Base-by-base conservation (phyloP, 2,113 vertebrate species). In the Pionites leucogaster region DNA sequence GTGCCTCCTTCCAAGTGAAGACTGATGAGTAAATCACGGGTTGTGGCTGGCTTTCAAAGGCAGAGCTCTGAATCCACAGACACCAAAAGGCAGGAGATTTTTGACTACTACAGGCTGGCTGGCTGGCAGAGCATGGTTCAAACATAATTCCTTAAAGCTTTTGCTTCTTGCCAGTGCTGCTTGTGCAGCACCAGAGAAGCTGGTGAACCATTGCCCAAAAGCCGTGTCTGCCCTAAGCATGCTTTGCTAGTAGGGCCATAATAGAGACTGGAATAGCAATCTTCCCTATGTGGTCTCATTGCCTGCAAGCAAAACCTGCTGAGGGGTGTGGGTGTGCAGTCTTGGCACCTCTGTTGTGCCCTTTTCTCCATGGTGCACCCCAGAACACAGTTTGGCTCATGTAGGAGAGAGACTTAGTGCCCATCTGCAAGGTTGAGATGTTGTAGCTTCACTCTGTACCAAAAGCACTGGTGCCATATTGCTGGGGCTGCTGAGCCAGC, bases 201-300 rank as follows among this genome's bases (percentile, higher is more conserved):
- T 82, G 79, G 27, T 64, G 49, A 83, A 10, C 46, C 17, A 1
- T 29, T 77, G 59, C 31, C 35, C 53, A 53, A 39, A 69, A 77
- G 53, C 60, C 47, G 10, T 0, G 0, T n/a, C 17, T 82, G 67
- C 19, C 23, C 39, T 41, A 13, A 80, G 42, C 72, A 15, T 0
- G 1, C 20, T 68, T 9, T 28, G 46, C 71, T 57, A 13, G 4
- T 15, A 10, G 1, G 1, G 46, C n/a, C 5, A 0, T 5, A 31
- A 35, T 27, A 50, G 37, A 53, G 72, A 12, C n/a, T 64, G 47
- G 13, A 72, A 25, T 14, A 41, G 13, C 23, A 69, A 37, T 13
- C 19, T 42, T 62, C 33, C 39, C 16, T 18, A 0, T 28, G 50
- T 4, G n/a, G 17, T 70, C 27, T 57, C 11, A 3, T 7, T 35